A percentile compares a stretch with the other conserved stretches of the same genome.
Evolutionary conservation across 1,140 invertebrate species (phyloP).

Genomic region (Periplaneta americana): DNA sequence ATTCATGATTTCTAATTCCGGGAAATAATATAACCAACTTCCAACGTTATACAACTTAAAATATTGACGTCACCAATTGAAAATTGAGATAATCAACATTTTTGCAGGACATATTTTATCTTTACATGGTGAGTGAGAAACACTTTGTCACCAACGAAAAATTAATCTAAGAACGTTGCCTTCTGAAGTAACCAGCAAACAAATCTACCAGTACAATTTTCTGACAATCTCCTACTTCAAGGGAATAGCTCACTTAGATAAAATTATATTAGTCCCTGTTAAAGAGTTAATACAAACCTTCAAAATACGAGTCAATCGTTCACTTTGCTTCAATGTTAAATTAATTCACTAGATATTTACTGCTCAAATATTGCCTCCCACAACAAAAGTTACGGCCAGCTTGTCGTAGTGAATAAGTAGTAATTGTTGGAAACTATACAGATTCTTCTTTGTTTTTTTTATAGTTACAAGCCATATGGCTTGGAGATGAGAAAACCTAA

Average conservation of each 20-base stretch:
- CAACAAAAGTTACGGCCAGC: background rate
- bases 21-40: too few relatives aligned
- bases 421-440: background rate
- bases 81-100: too few relatives aligned
- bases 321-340: background rate
- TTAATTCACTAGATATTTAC: too few relatives aligned
- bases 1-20: too few relatives aligned
- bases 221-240: background rate
- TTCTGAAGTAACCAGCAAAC: background rate
- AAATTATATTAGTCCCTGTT: background rate
- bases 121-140: background rate
- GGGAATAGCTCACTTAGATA: background rate
- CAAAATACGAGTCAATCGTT: too few relatives aligned
- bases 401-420: background rate
- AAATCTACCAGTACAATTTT: background rate
- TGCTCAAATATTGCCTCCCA: background rate
- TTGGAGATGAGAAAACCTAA: background rate
- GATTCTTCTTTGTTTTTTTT: background rate
- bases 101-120: too few relatives aligned
- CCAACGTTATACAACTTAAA: too few relatives aligned
- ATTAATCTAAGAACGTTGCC: too few relatives aligned
- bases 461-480: background rate
- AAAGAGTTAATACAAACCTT: background rate
- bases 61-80: too few relatives aligned
- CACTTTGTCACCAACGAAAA: background rate